phyloP scores from a whole-genome alignment of 2,888 invertebrate genomes.

The Anoplius nigerrimus region DNA sequence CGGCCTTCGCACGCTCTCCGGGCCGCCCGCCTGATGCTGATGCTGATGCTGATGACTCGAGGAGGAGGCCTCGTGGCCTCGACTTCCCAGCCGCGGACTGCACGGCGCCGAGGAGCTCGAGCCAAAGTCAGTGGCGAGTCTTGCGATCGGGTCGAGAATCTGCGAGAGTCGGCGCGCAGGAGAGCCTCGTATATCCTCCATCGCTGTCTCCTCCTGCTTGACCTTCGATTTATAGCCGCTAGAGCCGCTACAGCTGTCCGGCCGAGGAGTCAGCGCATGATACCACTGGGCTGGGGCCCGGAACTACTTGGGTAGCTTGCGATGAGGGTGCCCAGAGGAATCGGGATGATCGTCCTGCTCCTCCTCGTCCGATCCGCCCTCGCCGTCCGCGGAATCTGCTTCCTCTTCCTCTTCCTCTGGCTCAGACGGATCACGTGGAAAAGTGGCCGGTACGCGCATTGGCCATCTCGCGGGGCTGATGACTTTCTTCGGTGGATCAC shows the following conservation, averaged over 20 bases:
- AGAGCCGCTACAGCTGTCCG: neutral
- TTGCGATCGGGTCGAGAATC: slow-evolving; percentile 87
- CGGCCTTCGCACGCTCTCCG: slow-evolving; percentile 10
- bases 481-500: slow-evolving; percentile 37
- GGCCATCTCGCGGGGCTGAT: slow-evolving; percentile 45
- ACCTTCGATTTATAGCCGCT: neutral
- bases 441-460: slow-evolving; percentile 25
- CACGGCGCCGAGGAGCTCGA: slow-evolving; percentile 79
- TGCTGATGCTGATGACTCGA: slow-evolving; percentile 36
- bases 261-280: neutral
- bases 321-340: neutral
- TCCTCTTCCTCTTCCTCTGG: slow-evolving; percentile 12
- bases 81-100: slow-evolving; percentile 69
- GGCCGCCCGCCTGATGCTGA: slow-evolving; percentile 6
- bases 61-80: slow-evolving; percentile 38
- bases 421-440: slow-evolving; percentile 44
- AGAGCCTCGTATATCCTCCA: slow-evolving; percentile 75
- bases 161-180: slow-evolving; percentile 86
- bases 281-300: neutral
- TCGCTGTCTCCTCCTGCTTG: slow-evolving; percentile 35
- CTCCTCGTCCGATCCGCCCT: slow-evolving; percentile 12
- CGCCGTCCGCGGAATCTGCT: slow-evolving; percentile 5
- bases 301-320: too few species aligned
- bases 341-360: neutral
- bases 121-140: slow-evolving; percentile 76